phyloP scores from a whole-genome alignment of 2,888 invertebrate species.

The Trissolcus brochymenae region DNA sequence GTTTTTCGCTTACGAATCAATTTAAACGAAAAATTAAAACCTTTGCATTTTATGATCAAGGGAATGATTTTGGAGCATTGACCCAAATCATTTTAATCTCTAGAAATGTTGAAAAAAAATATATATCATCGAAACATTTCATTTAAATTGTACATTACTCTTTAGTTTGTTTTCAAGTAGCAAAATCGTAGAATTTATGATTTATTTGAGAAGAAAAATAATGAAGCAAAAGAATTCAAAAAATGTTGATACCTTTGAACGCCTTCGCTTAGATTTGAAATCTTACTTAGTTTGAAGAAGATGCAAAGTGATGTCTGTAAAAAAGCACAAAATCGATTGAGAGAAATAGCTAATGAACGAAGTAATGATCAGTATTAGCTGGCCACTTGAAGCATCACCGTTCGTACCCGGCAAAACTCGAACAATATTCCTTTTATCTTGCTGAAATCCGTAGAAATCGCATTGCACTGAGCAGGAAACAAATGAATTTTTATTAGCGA shows the following conservation, averaged over 20 bases:
- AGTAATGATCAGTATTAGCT: slow-evolving; percentile 42
- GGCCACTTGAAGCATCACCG: slow-evolving; percentile 45
- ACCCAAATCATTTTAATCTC: neutral
- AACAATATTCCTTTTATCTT: slow-evolving; percentile 53
- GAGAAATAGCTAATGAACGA: slow-evolving; percentile 37
- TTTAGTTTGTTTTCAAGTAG: too few species aligned
- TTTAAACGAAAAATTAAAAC: slow-evolving; percentile 16
- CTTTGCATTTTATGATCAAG: neutral
- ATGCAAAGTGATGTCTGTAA: slow-evolving; percentile 7
- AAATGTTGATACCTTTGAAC: too few species aligned
- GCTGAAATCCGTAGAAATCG: slow-evolving; percentile 54
- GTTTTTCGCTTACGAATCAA: slow-evolving; percentile 25
- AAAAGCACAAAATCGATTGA: slow-evolving; percentile 34
- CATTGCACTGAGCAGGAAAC: slow-evolving; percentile 60
- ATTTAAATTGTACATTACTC: too few species aligned
- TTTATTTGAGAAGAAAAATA: too few species aligned
- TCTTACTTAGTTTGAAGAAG: neutral
- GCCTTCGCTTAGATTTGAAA: too few species aligned
- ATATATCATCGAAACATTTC: too few species aligned
- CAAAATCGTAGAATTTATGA: too few species aligned
- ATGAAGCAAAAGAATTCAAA: too few species aligned
- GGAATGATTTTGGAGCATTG: neutral
- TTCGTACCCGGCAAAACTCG: slow-evolving; percentile 41
- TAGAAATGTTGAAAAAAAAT: too few species aligned
- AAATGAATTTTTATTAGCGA: slow-evolving; percentile 74